These are phyloP conservation scores for Rhynchopsitta pachyrhyncha DNA, from an alignment of 2,113 vertebrate species.

Conservation along the genomic window DNA sequence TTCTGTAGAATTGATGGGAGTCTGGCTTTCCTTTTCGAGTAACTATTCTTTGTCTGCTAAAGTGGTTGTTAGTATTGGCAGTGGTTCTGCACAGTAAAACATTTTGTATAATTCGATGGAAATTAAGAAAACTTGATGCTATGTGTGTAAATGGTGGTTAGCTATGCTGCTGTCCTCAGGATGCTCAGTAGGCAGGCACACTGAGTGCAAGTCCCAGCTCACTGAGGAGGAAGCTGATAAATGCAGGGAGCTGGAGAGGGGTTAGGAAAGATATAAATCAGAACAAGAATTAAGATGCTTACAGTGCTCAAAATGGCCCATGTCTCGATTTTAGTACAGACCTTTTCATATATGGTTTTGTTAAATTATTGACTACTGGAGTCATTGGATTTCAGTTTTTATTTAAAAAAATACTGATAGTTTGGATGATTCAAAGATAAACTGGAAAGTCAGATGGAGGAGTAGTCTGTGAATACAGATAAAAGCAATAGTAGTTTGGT, in stretches of 20 bases:
- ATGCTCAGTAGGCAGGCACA: background rate
- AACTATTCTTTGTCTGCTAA: background rate
- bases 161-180: background rate
- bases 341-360: background rate
- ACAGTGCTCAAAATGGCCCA: background rate
- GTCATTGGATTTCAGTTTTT: background rate
- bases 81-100: background rate
- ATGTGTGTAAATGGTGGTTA: accelerated
- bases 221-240: background rate
- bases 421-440: background rate
- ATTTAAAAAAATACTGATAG: background rate
- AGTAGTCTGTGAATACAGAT: background rate
- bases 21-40: background rate
- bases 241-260: background rate
- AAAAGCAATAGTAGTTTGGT: background rate
- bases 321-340: background rate
- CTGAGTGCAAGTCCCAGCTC: background rate
- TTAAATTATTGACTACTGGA: background rate
- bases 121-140: background rate
- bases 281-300: background rate
- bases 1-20: background rate
- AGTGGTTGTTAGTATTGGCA: background rate
- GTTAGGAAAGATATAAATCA: background rate
- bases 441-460: background rate
- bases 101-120: background rate